phyloP scores from a whole-genome alignment of 1,140 invertebrate genomes.

The Pygmarrhopalites habei region DNA sequence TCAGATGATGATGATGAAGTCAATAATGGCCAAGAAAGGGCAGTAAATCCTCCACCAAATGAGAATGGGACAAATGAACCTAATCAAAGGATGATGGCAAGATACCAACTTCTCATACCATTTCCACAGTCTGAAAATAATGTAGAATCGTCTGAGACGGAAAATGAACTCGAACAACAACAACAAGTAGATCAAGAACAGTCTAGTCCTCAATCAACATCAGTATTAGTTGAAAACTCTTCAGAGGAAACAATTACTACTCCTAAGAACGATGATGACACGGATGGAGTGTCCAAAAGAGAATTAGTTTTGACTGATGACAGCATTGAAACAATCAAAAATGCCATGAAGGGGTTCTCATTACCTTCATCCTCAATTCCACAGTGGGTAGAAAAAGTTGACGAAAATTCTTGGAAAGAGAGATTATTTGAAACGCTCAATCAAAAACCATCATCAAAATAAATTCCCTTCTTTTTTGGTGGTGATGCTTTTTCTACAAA shows the following conservation, averaged over 20 bases:
- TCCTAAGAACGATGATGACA: neutral
- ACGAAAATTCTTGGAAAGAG: constrained; percentile 31
- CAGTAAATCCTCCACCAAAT: neutral
- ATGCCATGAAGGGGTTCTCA: constrained; percentile 29
- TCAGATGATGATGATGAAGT: constrained; percentile 5
- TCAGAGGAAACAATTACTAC: neutral
- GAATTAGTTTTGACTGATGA: constrained; percentile 28
- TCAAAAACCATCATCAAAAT: neutral
- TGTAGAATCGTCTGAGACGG: neutral
- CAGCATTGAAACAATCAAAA: constrained; percentile 33
- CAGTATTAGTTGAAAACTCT: neutral
- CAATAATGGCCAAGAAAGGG: neutral
- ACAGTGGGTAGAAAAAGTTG: constrained; percentile 26
- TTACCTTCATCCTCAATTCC: constrained; percentile 26
- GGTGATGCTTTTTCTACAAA: neutral
- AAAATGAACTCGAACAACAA: neutral
- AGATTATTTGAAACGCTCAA: constrained; percentile 2
- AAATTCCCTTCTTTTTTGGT: too few relatives aligned
- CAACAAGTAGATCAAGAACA: neutral
- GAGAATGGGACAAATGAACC: neutral
- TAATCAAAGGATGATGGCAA: constrained; percentile 3
- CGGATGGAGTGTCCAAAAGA: neutral
- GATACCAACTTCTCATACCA: constrained; percentile 29
- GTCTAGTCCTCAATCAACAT: neutral
- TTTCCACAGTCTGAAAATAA: constrained; percentile 4